These are phyloP conservation scores for Noturus placidus DNA, from an alignment of 2,113 vertebrate genomes.

Conservation along the genomic window DNA sequence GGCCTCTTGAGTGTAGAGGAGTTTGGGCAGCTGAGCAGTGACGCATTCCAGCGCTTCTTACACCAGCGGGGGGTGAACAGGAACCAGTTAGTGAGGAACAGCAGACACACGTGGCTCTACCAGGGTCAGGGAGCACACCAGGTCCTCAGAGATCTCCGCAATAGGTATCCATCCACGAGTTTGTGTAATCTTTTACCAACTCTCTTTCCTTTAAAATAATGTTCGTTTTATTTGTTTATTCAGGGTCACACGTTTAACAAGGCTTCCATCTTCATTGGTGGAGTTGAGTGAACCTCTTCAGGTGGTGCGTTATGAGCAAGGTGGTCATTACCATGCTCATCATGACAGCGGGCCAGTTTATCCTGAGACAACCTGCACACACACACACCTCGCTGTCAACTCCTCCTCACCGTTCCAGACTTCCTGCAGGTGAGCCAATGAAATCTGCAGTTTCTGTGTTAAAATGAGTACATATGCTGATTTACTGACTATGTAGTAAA, in stretches of 20 bases:
- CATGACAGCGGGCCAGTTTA: constrained; percentile 95
- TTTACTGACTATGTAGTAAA: neutral
- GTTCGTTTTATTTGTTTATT: constrained; percentile 9
- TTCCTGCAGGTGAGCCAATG: constrained; percentile 84
- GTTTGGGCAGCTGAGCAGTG: constrained; percentile 85
- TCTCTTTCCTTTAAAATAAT: neutral
- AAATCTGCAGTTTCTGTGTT: neutral
- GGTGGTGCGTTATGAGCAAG: constrained; percentile 90
- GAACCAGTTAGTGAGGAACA: constrained; percentile 93
- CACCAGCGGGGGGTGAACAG: constrained; percentile 83
- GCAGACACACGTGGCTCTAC: constrained; percentile 96
- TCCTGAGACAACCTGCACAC: constrained; percentile 91
- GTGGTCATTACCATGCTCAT: constrained; percentile 96
- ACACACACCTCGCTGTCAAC: constrained; percentile 87
- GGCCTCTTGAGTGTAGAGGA: constrained; percentile 91
- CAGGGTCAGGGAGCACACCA: constrained; percentile 93
- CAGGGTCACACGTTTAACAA: constrained; percentile 90
- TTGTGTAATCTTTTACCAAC: neutral
- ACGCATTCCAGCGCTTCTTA: constrained; percentile 92
- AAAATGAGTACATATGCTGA: neutral
- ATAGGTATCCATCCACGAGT: constrained; percentile 72
- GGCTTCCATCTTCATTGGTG: constrained; percentile 84
- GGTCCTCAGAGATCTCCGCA: constrained; percentile 86
- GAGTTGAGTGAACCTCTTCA: constrained; percentile 95
- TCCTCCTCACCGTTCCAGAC: constrained; percentile 90